Percentiles rank a stretch among this genome's conserved stretches.
These are phyloP conservation scores for Silurus meridionalis DNA, from an alignment of 2,113 vertebrate species.

Conservation along the genomic window DNA sequence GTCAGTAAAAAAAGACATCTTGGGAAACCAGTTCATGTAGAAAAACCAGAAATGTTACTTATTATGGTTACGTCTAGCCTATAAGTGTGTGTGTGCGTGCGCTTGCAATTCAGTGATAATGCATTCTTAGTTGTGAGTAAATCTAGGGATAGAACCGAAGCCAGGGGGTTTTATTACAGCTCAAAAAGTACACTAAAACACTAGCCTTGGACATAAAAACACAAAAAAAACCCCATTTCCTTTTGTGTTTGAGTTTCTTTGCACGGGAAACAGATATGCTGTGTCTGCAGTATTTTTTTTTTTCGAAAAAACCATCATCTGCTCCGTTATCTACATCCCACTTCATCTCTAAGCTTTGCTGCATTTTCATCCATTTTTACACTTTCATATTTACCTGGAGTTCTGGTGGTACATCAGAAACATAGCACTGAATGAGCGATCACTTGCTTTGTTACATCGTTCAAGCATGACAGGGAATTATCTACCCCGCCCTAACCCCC, in stretches of 20 bases:
- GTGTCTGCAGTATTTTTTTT: not conserved
- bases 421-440: not conserved
- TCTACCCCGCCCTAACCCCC: too few species aligned
- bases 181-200: not conserved
- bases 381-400: not conserved
- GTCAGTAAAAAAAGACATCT: constrained; percentile 41
- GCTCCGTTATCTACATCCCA: not conserved
- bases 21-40: constrained; percentile 75
- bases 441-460: not conserved
- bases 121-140: not conserved
- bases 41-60: constrained; percentile 65
- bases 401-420: not conserved
- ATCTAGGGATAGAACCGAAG: not conserved
- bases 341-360: not conserved
- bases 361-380: not conserved
- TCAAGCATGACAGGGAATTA: not conserved
- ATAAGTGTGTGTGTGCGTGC: not conserved
- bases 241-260: not conserved
- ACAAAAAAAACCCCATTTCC: not conserved
- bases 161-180: not conserved
- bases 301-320: not conserved
- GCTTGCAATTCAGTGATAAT: too few species aligned
- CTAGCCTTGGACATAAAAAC: not conserved
- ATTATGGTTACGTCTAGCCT: not conserved
- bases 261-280: not conserved